phyloP scores from a whole-genome alignment of 1,140 invertebrate species.

The Tribolium madens region DNA sequence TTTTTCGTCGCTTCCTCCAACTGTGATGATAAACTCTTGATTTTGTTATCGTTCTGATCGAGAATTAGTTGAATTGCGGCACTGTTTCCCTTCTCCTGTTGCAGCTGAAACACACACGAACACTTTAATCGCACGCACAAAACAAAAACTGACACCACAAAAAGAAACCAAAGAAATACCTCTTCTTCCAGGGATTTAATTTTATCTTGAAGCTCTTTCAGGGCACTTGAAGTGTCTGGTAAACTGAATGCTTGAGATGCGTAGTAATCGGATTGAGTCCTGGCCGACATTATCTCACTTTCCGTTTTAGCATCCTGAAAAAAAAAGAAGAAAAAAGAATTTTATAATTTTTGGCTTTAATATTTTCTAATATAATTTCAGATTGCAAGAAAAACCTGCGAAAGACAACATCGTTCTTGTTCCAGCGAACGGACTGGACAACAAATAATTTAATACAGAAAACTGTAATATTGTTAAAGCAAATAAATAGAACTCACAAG shows the following conservation, averaged over 20 bases:
- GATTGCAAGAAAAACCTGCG: too few relatives aligned
- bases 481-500: conserved; percentile 50
- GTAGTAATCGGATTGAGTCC: conserved; percentile 35
- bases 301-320: conserved; percentile 52
- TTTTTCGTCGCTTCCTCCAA: not conserved
- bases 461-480: too few relatives aligned
- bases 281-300: conserved; percentile 43
- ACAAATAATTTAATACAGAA: too few relatives aligned
- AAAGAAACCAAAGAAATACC: conserved; percentile 39
- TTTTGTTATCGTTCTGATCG: conserved; percentile 38
- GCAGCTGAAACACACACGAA: conserved; percentile 47
- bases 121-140: conserved; percentile 13
- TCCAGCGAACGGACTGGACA: too few relatives aligned
- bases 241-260: conserved; percentile 22
- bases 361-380: too few relatives aligned
- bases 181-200: conserved; percentile 49
- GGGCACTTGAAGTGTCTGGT: conserved; percentile 19
- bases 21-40: not conserved
- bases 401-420: too few relatives aligned
- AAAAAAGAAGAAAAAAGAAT: conserved; percentile 9
- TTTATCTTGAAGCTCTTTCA: conserved; percentile 47
- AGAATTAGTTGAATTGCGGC: conserved; percentile 52
- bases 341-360: too few relatives aligned
- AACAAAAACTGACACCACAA: conserved; percentile 23
- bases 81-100: conserved; percentile 50